A percentile compares a stretch with the other conserved stretches of the same genome.
Evolutionary conservation across 2,888 invertebrate genomes (phyloP).

Genomic region (Ophioninae sp.): DNA sequence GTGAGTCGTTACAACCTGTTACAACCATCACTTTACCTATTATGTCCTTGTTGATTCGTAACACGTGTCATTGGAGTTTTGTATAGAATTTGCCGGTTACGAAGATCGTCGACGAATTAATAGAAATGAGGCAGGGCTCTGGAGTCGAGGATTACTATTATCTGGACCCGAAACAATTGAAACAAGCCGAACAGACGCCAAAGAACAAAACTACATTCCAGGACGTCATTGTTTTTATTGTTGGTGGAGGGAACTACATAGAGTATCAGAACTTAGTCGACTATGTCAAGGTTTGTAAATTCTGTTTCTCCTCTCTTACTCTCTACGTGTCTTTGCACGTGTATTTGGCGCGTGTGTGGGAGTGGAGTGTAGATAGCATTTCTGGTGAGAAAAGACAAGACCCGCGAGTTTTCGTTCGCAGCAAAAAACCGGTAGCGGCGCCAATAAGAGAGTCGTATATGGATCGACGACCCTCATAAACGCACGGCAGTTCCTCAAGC

Average conservation of each 20-base stretch:
- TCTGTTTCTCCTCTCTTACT: not conserved
- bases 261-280: constrained; percentile 99
- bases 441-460: constrained; percentile 92
- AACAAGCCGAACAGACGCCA: constrained; percentile 85
- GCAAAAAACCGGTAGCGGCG: constrained; percentile 88
- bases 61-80: not conserved
- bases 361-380: not conserved
- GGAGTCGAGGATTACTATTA: constrained; percentile 95
- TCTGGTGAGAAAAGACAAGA: not conserved
- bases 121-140: constrained; percentile 89
- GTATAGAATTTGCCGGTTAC: constrained; percentile 95
- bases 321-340: constrained; percentile 2
- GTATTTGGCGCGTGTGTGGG: not conserved
- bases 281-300: constrained; percentile 88
- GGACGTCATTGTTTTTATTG: constrained; percentile 94
- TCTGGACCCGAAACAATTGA: constrained; percentile 96
- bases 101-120: constrained; percentile 93
- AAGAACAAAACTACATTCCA: constrained; percentile 88
- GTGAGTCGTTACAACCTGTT: constrained; percentile 84
- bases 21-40: not conserved
- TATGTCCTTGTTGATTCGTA: not conserved
- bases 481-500: constrained; percentile 96
- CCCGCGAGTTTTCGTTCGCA: constrained; percentile 79
- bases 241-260: constrained; percentile 98
- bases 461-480: constrained; percentile 97